phyloP scores from a whole-genome alignment of 1,140 invertebrate genomes.

The Trinorchestia longiramus region DNA sequence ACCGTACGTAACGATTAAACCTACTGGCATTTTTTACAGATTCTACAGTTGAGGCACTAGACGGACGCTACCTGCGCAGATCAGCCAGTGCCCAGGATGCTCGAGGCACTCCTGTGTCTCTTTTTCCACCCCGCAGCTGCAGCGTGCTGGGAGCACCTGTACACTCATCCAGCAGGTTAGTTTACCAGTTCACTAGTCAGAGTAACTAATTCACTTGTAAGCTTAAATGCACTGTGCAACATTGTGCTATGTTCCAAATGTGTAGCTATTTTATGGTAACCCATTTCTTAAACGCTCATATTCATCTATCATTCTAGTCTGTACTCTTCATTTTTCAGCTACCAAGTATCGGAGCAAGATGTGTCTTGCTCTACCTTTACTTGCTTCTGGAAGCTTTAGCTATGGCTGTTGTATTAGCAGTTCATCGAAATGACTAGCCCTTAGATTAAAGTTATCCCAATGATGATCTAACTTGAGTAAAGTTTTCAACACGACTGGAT shows the following conservation, averaged over 20 bases:
- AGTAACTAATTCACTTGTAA: not conserved
- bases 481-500: no score
- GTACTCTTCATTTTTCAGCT: no score
- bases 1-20: not conserved
- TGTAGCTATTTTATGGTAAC: not conserved
- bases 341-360: no score
- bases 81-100: constrained; percentile 20
- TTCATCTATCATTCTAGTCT: no score
- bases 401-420: no score
- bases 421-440: no score
- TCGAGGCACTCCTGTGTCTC: constrained; percentile 12
- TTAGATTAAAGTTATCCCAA: no score
- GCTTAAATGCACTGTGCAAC: not conserved
- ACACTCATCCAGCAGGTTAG: not conserved
- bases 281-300: no score
- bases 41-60: not conserved
- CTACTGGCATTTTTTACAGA: not conserved
- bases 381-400: no score
- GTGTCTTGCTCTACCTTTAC: no score
- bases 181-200: not conserved
- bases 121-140: constrained; percentile 31
- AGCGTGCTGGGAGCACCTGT: constrained; percentile 12
- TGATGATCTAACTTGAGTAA: no score
- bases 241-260: not conserved
- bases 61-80: not conserved